phyloP scores from a whole-genome alignment of 1,140 invertebrate genomes.

The Tetramorium parvispinum region DNA sequence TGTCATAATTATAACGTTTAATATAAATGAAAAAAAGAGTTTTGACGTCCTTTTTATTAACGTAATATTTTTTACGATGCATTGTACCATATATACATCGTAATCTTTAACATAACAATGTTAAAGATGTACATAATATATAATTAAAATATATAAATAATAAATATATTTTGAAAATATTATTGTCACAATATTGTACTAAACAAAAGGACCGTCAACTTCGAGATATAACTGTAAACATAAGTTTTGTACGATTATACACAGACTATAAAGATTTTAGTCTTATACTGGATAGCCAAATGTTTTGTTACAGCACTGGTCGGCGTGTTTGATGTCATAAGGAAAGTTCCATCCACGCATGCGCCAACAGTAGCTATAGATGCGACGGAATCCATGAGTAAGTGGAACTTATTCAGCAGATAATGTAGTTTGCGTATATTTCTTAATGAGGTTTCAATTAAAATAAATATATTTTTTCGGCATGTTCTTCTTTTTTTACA shows the following conservation, averaged over 20 bases:
- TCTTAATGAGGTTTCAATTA: background rate
- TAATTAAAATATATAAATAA: background rate
- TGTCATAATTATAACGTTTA: background rate
- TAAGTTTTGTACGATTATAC: background rate
- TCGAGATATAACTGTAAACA: background rate
- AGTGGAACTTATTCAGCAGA: background rate
- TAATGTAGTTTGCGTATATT: background rate
- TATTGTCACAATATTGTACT: background rate
- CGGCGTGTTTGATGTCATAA: background rate
- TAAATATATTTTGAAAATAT: background rate
- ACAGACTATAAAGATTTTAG: background rate
- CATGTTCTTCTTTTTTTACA: background rate
- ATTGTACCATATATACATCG: no score
- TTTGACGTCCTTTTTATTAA: background rate
- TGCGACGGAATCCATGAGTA: background rate
- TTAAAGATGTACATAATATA: background rate
- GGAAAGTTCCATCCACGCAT: conserved; percentile 30
- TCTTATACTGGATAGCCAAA: background rate
- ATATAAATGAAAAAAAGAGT: background rate
- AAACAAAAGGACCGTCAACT: background rate
- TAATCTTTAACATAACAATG: no score
- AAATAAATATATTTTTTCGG: background rate
- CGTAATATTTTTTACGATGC: background rate
- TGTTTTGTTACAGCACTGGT: conserved; percentile 6
- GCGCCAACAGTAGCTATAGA: conserved; percentile 12